Conservation (phyloP, 2,888 invertebrate genomes). For the Boloria euphrosyne region DNA sequence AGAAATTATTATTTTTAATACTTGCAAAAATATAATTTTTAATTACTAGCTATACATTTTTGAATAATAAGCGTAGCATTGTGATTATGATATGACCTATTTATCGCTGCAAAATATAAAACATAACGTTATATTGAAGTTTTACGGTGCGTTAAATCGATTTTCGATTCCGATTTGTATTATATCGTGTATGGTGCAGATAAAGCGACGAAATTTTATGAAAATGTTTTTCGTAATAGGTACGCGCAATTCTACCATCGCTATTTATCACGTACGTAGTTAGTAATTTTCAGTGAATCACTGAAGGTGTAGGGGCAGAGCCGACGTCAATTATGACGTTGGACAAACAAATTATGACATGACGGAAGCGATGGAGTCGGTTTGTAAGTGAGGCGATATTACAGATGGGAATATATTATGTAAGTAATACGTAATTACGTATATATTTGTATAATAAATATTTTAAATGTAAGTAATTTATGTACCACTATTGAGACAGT, state of each 20-base stretch:
- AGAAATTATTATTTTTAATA: not conserved
- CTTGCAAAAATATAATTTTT: not conserved
- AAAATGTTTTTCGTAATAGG: conserved; percentile 37
- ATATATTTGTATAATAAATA: no score
- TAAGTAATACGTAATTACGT: no score
- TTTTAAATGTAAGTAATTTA: no score
- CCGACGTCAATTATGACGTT: conserved; percentile 51
- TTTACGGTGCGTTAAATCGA: conserved; percentile 46
- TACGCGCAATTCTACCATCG: conserved; percentile 22
- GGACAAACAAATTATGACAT: conserved; percentile 56
- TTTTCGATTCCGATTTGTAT: conserved; percentile 41
- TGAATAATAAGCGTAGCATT: not conserved
- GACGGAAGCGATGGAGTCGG: conserved; percentile 49
- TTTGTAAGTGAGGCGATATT: no score
- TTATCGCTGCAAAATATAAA: conserved; percentile 29
- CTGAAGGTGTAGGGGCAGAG: conserved; percentile 45
- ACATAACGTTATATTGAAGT: conserved; percentile 40
- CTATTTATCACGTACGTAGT: conserved; percentile 26
- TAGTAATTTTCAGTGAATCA: conserved; percentile 23
- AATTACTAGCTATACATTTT: not conserved
- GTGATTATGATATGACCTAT: conserved; percentile 15
- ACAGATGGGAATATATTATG: no score
- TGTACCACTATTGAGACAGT: no score
- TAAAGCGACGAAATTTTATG: conserved; percentile 36
- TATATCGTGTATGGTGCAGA: conserved; percentile 23